Evolutionary conservation across 2,797 vertebrate genomes (phyloP).

Genomic region (Microcaecilia unicolor): DNA sequence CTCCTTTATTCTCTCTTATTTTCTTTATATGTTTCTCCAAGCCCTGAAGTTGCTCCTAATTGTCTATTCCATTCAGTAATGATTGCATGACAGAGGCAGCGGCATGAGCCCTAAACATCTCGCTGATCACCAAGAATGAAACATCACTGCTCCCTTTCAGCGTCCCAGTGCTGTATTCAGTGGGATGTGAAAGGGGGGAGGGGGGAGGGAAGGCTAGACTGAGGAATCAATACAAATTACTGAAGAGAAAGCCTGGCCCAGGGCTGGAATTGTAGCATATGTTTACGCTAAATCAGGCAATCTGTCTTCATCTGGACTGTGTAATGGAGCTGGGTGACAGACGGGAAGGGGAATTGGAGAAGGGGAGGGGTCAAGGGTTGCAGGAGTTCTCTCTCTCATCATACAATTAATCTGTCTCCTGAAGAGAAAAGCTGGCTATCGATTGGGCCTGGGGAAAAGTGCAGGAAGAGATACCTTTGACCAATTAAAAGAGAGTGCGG

Average conservation of each 20-base stretch:
- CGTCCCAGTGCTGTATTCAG: neutral
- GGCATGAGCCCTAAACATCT: too few species aligned
- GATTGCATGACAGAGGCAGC: too few species aligned
- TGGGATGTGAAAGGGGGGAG: neutral
- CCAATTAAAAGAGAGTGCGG: neutral
- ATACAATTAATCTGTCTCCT: slow-evolving; percentile 50
- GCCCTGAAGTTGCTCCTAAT: too few species aligned
- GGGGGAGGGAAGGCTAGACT: neutral
- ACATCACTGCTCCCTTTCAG: too few species aligned
- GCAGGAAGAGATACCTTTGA: neutral
- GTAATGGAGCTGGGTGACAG: slow-evolving; percentile 46
- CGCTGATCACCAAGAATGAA: too few species aligned
- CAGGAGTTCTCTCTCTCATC: slow-evolving; percentile 29
- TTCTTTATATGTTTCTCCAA: too few species aligned
- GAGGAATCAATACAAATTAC: slow-evolving; percentile 73
- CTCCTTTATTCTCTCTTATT: too few species aligned
- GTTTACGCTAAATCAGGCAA: slow-evolving; percentile 77
- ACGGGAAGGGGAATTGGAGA: neutral
- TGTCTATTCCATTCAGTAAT: too few species aligned
- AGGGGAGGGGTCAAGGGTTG: neutral
- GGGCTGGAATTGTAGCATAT: slow-evolving; percentile 69
- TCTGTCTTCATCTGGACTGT: slow-evolving; percentile 68
- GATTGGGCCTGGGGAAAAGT: slow-evolving; percentile 4
- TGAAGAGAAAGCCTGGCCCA: slow-evolving; percentile 61
- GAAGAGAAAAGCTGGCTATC: neutral